phyloP scores from a whole-genome alignment of 2,113 vertebrate species.

The Procavia capensis region DNA sequence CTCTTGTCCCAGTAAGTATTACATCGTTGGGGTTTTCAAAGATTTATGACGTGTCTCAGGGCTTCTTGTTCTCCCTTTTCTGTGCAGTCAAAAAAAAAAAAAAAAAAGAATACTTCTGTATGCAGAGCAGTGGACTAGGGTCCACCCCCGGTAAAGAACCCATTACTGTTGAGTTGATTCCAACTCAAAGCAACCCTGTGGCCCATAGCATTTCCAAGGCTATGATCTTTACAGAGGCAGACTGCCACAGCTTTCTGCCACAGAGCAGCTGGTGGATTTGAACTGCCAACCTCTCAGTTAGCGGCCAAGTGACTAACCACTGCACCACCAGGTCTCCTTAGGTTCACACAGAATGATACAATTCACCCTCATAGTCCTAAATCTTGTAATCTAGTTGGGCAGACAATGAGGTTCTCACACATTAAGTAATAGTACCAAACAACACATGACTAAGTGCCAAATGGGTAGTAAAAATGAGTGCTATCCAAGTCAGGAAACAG shows the following conservation, averaged over 20 bases:
- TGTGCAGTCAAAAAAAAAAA: neutral
- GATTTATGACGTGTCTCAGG: rapidly evolving
- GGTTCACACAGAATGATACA: neutral
- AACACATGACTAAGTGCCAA: neutral
- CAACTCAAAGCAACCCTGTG: neutral
- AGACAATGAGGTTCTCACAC: neutral
- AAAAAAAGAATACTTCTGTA: neutral
- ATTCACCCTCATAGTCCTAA: neutral
- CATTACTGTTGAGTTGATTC: neutral
- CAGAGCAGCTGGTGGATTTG: neutral
- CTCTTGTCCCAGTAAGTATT: slow-evolving; percentile 90
- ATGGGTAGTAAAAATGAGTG: neutral
- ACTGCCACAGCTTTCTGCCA: neutral
- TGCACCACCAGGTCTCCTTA: neutral
- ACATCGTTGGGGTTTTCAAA: neutral
- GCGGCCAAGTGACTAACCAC: neutral
- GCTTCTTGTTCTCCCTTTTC: neutral
- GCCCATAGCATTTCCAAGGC: no score
- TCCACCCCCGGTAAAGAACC: neutral
- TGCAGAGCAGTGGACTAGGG: neutral
- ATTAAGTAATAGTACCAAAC: neutral
- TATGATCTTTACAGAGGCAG: no score
- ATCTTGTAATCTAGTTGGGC: neutral
- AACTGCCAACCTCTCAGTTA: neutral
- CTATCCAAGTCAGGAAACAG: neutral